Evolutionary conservation across 2,888 invertebrate species (phyloP).

Genomic region (Pheosia gnoma): DNA sequence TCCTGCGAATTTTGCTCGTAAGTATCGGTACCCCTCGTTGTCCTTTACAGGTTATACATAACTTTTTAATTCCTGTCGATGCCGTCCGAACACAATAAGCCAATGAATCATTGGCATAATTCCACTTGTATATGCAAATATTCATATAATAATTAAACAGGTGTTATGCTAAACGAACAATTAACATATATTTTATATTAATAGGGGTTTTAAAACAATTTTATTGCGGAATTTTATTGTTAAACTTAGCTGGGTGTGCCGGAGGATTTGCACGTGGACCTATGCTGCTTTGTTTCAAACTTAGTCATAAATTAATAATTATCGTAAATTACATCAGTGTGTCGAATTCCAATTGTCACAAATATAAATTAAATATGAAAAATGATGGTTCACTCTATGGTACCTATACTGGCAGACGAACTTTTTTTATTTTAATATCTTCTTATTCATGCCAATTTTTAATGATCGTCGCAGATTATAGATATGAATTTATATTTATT

Average conservation of each 20-base stretch:
- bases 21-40: slow-evolving; percentile 27
- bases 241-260: slow-evolving; percentile 30
- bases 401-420: too few species aligned
- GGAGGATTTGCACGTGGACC: slow-evolving; percentile 5
- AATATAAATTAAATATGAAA: neutral
- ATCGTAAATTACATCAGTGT: neutral
- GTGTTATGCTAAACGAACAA: slow-evolving; percentile 36
- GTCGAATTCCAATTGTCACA: neutral
- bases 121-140: slow-evolving; percentile 32
- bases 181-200: slow-evolving; percentile 31
- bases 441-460: too few species aligned
- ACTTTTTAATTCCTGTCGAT: slow-evolving; percentile 22
- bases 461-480: too few species aligned
- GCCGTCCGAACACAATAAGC: slow-evolving; percentile 53
- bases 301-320: slow-evolving; percentile 16
- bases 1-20: neutral
- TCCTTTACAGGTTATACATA: slow-evolving; percentile 23
- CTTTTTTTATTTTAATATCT: too few species aligned
- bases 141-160: slow-evolving; percentile 40
- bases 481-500: too few species aligned
- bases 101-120: slow-evolving; percentile 49
- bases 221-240: slow-evolving; percentile 26
- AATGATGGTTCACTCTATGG: neutral
- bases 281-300: slow-evolving; percentile 24
- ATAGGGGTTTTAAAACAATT: slow-evolving; percentile 22